Conservation (phyloP, 2,797 vertebrate genomes). For the Clamator glandarius region DNA sequence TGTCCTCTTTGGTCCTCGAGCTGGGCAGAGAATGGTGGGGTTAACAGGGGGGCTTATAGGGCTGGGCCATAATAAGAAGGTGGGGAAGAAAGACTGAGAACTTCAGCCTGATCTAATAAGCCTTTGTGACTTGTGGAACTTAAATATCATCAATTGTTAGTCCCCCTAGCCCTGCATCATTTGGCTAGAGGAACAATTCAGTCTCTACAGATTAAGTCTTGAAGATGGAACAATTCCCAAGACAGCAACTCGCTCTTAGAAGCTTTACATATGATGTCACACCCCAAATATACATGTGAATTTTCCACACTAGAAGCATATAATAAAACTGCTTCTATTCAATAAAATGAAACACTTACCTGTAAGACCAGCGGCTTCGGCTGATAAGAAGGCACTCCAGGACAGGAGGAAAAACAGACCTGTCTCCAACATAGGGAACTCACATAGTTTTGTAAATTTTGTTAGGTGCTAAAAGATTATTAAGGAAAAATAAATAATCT, state of each 20-base stretch:
- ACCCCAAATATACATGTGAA: background rate
- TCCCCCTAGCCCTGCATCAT: too few species aligned
- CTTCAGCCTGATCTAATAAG: background rate
- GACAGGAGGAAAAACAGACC: constrained; percentile 87
- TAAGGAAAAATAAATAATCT: constrained; percentile 77
- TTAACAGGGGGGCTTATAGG: background rate
- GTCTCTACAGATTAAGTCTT: background rate
- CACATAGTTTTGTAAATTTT: constrained; percentile 85
- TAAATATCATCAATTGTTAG: too few species aligned
- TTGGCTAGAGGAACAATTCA: background rate
- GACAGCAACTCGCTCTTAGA: background rate
- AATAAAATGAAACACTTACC: constrained; percentile 71
- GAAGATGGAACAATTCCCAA: background rate
- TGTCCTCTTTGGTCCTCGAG: background rate
- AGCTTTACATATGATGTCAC: background rate
- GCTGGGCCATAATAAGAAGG: background rate
- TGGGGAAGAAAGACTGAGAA: background rate
- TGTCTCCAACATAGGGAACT: constrained; percentile 86
- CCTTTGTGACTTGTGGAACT: background rate
- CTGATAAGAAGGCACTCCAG: constrained; percentile 88
- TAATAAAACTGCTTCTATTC: background rate
- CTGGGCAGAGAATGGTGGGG: background rate
- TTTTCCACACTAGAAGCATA: background rate
- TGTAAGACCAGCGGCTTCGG: constrained; percentile 85
- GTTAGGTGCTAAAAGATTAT: constrained; percentile 81